phyloP scores from a whole-genome alignment of 2,113 vertebrate genomes.

The Trichomycterus rosablanca region DNA sequence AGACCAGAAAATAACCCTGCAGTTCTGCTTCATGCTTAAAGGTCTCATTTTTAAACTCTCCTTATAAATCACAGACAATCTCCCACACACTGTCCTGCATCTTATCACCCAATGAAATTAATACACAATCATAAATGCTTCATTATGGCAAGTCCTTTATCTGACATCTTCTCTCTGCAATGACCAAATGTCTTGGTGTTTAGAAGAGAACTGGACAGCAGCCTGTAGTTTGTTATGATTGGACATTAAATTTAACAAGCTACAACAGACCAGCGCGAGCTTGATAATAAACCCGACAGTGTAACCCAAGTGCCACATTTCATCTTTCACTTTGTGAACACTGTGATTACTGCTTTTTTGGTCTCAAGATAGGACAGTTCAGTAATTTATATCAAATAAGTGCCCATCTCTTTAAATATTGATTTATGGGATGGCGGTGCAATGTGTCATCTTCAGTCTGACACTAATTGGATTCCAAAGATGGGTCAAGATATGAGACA shows the following conservation, averaged over 20 bases:
- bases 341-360: conserved; percentile 47
- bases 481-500: not conserved
- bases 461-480: conserved; percentile 16
- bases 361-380: conserved; percentile 43
- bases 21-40: conserved; percentile 9
- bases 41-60: not conserved
- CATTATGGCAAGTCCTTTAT: conserved; percentile 54
- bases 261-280: conserved; percentile 49
- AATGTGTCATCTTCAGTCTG: not conserved
- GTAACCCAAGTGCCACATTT: conserved; percentile 47
- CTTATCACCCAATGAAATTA: conserved; percentile 58
- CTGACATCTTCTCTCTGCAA: conserved; percentile 50
- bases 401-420: conserved; percentile 49
- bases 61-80: not conserved
- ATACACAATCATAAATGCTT: conserved; percentile 60
- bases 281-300: conserved; percentile 52
- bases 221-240: conserved; percentile 54
- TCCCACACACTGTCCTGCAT: conserved; percentile 35
- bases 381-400: conserved; percentile 47
- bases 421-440: conserved; percentile 15
- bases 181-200: conserved; percentile 50
- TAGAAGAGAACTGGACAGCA: conserved; percentile 54
- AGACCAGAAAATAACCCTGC: not conserved
- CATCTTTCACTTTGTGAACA: conserved; percentile 40
- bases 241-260: conserved; percentile 60